Percentiles rank a stretch among this genome's conserved stretches.
Conservation (phyloP, 2,113 vertebrate species). For the Artemisiospiza belli region DNA sequence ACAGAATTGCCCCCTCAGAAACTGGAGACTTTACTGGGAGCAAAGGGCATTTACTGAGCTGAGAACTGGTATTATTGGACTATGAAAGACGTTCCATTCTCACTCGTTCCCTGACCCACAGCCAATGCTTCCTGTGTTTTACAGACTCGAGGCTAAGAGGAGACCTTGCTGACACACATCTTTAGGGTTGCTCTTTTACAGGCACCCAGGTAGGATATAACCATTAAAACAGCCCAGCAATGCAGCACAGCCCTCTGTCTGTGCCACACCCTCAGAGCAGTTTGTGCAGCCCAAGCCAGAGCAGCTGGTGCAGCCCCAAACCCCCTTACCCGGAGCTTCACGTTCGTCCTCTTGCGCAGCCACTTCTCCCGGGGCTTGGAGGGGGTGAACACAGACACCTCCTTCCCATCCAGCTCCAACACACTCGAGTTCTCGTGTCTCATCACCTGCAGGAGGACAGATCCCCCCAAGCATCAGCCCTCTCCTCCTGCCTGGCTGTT, state of each 20-base stretch:
- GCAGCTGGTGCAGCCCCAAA: not conserved
- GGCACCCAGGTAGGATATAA: not conserved
- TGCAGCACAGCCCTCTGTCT: not conserved
- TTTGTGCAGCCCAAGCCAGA: not conserved
- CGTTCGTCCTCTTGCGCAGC: conserved; percentile 92
- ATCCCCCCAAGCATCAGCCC: not conserved
- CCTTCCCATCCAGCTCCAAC: conserved; percentile 91
- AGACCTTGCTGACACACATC: not conserved
- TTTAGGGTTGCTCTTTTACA: not conserved
- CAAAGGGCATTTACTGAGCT: not conserved
- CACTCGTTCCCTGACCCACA: not conserved
- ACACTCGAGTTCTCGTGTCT: conserved; percentile 91
- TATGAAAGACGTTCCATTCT: not conserved
- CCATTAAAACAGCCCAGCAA: not conserved
- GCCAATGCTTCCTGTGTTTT: not conserved
- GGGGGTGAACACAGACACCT: conserved; percentile 92
- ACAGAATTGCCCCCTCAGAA: not conserved
- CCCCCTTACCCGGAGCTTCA: conserved; percentile 87
- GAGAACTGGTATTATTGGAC: not conserved
- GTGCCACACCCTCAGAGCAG: not conserved
- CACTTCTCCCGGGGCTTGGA: conserved; percentile 94
- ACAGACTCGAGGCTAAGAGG: not conserved
- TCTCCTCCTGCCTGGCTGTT: not conserved
- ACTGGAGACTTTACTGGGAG: not conserved
- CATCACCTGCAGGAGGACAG: conserved; percentile 82